phyloP scores from a whole-genome alignment of 2,888 invertebrate species.

The Amorpha juglandis region DNA sequence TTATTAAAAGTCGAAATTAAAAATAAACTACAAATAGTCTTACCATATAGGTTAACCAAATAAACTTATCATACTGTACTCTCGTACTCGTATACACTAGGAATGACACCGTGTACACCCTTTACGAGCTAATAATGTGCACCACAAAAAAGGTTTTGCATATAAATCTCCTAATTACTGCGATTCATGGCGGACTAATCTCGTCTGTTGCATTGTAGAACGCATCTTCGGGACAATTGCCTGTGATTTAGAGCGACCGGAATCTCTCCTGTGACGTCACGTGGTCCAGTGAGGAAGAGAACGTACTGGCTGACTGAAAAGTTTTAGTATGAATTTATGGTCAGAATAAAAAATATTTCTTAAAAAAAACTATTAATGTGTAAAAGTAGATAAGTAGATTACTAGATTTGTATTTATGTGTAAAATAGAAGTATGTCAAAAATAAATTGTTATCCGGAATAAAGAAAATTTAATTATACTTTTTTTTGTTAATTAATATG shows the following conservation, averaged over 20 bases:
- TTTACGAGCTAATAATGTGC: constrained; percentile 79
- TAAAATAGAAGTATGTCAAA: too few species aligned
- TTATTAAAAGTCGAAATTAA: too few species aligned
- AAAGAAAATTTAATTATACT: too few species aligned
- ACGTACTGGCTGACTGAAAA: constrained; percentile 35
- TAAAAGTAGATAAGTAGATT: too few species aligned
- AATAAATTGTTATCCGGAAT: too few species aligned
- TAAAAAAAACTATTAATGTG: too few species aligned
- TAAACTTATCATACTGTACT: constrained; percentile 44
- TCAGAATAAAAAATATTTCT: too few species aligned
- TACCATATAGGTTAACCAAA: too few species aligned
- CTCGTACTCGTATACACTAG: constrained; percentile 64
- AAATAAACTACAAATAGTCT: neutral
- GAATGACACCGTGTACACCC: constrained; percentile 60
- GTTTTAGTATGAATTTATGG: neutral
- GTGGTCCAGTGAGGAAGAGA: constrained; percentile 33
- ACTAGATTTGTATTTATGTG: too few species aligned
- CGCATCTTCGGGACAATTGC: constrained; percentile 68
- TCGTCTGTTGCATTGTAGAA: constrained; percentile 67
- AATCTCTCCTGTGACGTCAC: constrained; percentile 42
- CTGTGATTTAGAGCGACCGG: constrained; percentile 74
- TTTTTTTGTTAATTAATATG: too few species aligned
- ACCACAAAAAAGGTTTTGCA: constrained; percentile 81
- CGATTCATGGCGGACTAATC: constrained; percentile 76
- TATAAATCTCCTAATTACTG: constrained; percentile 83